These are phyloP conservation scores for Hyposoter dolosus DNA, from an alignment of 2,888 invertebrate species.

Conservation along the genomic window DNA sequence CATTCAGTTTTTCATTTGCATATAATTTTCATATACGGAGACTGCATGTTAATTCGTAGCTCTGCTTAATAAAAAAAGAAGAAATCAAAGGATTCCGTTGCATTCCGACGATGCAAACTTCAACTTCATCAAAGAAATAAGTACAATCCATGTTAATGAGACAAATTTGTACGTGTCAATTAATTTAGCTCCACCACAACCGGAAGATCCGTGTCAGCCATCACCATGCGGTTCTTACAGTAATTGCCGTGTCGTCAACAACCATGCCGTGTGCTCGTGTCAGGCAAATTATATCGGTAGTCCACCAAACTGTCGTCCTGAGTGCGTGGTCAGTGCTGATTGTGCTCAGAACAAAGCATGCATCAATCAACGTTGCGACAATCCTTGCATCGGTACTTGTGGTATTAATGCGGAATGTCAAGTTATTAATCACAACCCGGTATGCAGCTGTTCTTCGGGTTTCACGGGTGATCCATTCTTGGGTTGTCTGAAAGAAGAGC, in stretches of 20 bases:
- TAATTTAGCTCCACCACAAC: conserved; percentile 66
- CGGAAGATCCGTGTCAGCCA: conserved; percentile 87
- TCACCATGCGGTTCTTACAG: conserved; percentile 94
- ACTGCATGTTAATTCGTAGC: too few relatives aligned
- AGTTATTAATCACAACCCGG: conserved; percentile 94
- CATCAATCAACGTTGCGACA: conserved; percentile 91
- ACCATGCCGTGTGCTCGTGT: conserved; percentile 93
- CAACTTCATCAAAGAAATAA: neutral
- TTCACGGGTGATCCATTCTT: conserved; percentile 93
- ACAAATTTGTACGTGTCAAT: neutral
- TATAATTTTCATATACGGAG: neutral
- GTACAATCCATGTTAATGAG: neutral
- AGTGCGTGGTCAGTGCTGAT: conserved; percentile 93
- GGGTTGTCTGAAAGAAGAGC: conserved; percentile 89
- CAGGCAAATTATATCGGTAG: conserved; percentile 91
- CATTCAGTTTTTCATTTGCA: too few relatives aligned
- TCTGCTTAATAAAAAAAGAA: too few relatives aligned
- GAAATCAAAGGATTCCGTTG: too few relatives aligned
- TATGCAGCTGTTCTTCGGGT: conserved; percentile 92
- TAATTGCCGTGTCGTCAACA: conserved; percentile 90
- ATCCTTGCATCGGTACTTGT: conserved; percentile 94
- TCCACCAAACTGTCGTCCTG: conserved; percentile 92
- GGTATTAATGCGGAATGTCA: conserved; percentile 93
- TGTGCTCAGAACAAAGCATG: conserved; percentile 93
- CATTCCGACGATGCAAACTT: too few relatives aligned